Evolutionary conservation across 1,140 invertebrate species (phyloP), one percentile per base, ranked within the genome.

Genomic region (Acromyrmex charruanus): DNA sequence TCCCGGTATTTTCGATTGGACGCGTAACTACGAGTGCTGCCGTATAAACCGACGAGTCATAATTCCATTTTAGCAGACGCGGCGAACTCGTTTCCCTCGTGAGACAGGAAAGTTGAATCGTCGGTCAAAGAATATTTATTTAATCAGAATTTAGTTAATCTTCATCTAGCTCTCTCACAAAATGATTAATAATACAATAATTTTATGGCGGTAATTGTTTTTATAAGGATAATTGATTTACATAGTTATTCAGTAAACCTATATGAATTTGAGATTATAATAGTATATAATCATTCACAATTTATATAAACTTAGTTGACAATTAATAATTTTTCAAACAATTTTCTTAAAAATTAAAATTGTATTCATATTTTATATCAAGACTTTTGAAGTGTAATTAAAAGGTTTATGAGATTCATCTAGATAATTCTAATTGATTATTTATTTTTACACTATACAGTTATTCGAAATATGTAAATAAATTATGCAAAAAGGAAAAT

Each of bases 21-120:
- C 58, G 35, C 63, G 58, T 66, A 82, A 55, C 72, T 71, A 85
- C 84, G 77, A 89, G 72, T 72, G 65, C 66, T 21, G 58, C 71
- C 59, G 79, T 82, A 81, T 74, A 77, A 69, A 61, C 31, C 66
- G 63, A 74, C 88, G 68, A 90, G 53, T 65, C 68, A 81, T 90
- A 84, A 90, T 87, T 87, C 63, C 68, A 66, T 86, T 89, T 82
- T 49, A 49, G n/a, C 55, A 55, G 53, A 14, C 31, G 39, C 65
- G 59, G 21, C 66, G 55, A 12, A 39, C 18, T 59, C 39, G 12
- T 16, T 51, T 14, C 69, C 39, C 55, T 82, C 53, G n/a, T 31
- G 49, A 55, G 49, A 71, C 49, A 44, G 68, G 9, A 74, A 72
- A 59, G 68, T 74, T 55, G 69, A 39, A 55, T 69, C 25, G 51